Percentiles rank a stretch among this genome's conserved stretches.
phyloP scores from a whole-genome alignment of 2,113 vertebrate genomes.

The Antigone vipio region DNA sequence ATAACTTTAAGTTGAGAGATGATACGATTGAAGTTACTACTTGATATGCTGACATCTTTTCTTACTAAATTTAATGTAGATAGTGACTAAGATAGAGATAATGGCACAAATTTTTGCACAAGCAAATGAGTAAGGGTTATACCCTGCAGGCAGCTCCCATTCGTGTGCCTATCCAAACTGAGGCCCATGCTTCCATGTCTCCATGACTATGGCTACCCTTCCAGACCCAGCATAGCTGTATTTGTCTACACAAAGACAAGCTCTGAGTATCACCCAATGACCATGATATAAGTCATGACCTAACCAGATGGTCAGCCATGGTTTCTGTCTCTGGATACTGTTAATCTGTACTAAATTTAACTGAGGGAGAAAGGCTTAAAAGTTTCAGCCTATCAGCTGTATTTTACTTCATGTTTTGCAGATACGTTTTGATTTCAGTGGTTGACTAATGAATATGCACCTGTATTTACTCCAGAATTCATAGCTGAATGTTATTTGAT shows the following conservation, averaged over 20 bases:
- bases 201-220: neutral
- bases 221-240: neutral
- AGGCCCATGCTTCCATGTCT: neutral
- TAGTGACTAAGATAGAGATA: neutral
- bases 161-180: neutral
- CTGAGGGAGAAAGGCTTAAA: neutral
- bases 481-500: neutral
- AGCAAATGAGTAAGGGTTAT: neutral
- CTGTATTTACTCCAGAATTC: neutral
- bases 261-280: neutral
- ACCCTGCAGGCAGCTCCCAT: neutral
- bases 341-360: neutral
- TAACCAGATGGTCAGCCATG: neutral
- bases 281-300: neutral
- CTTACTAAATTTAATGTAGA: neutral
- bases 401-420: neutral
- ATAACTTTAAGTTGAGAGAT: neutral
- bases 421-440: neutral
- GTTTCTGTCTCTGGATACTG: neutral
- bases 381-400: neutral
- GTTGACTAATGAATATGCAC: neutral
- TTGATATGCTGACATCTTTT: neutral
- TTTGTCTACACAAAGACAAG: neutral
- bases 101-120: rapidly evolving
- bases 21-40: neutral